Conservation (phyloP, 2,888 invertebrate genomes). For the Ophion obscuratus region DNA sequence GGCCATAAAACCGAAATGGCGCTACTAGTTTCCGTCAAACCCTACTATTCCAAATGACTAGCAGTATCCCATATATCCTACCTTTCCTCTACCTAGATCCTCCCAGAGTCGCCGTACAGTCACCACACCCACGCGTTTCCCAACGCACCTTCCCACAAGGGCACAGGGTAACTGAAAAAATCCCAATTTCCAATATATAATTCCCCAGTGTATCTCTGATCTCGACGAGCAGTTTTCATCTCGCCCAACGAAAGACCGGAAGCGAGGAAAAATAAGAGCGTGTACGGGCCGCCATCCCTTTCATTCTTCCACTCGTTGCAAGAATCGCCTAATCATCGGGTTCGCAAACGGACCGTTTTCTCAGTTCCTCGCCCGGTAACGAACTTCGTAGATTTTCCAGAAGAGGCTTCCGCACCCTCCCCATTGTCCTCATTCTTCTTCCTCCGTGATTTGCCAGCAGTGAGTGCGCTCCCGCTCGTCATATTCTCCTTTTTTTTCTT, state of each 20-base stretch:
- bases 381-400: slow-evolving; percentile 44
- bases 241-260: neutral
- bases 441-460: slow-evolving; percentile 6
- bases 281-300: neutral
- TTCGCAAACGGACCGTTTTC: slow-evolving; percentile 36
- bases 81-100: too few relatives aligned
- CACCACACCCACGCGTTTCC: too few relatives aligned
- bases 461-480: neutral
- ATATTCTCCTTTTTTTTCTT: slow-evolving; percentile 12
- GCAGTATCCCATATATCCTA: too few relatives aligned
- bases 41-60: too few relatives aligned
- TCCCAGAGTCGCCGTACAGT: too few relatives aligned
- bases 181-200: neutral
- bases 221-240: neutral
- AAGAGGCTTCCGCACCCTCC: slow-evolving; percentile 16
- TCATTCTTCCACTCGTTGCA: neutral
- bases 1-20: too few relatives aligned
- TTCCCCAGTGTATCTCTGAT: neutral
- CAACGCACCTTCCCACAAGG: too few relatives aligned
- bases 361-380: slow-evolving; percentile 26
- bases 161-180: too few relatives aligned
- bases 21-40: too few relatives aligned
- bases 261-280: neutral
- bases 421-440: slow-evolving; percentile 34
- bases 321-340: slow-evolving; percentile 23